phyloP scores from a whole-genome alignment of 2,797 vertebrate genomes.

The Lateolabrax maculatus region DNA sequence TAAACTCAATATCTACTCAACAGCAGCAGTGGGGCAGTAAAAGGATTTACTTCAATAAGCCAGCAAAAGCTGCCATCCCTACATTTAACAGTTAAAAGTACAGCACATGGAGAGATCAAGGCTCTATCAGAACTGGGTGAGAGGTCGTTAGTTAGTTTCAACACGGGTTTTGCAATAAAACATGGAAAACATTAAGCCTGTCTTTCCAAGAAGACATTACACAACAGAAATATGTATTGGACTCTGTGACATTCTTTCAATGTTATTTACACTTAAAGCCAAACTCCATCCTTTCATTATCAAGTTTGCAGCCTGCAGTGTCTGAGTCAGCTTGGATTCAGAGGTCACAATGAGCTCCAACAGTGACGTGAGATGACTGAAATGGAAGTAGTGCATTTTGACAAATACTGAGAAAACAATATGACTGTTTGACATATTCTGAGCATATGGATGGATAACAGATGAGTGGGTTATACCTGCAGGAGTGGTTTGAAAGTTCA shows the following conservation, averaged over 20 bases:
- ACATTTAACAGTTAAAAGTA: conserved; percentile 44
- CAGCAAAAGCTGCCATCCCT: neutral
- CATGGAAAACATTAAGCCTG: neutral
- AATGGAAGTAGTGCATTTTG: neutral
- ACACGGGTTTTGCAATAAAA: neutral
- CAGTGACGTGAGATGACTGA: neutral
- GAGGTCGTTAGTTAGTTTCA: conserved; percentile 32
- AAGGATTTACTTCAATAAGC: neutral
- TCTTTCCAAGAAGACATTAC: neutral
- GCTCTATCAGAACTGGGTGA: conserved; percentile 38
- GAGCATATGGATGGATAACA: neutral
- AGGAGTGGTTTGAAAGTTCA: conserved; percentile 1
- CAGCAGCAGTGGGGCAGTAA: neutral
- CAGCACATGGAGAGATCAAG: neutral
- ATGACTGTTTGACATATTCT: neutral
- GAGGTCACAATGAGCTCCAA: neutral
- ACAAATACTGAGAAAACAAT: neutral
- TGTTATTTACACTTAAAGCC: neutral
- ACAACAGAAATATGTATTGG: neutral
- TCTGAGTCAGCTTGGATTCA: neutral
- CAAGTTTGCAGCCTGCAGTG: neutral
- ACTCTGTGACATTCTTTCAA: neutral
- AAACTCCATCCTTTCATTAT: neutral
- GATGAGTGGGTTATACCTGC: neutral
- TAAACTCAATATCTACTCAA: neutral